Conservation (phyloP, 2,113 vertebrate species). For the Callipepla californica region DNA sequence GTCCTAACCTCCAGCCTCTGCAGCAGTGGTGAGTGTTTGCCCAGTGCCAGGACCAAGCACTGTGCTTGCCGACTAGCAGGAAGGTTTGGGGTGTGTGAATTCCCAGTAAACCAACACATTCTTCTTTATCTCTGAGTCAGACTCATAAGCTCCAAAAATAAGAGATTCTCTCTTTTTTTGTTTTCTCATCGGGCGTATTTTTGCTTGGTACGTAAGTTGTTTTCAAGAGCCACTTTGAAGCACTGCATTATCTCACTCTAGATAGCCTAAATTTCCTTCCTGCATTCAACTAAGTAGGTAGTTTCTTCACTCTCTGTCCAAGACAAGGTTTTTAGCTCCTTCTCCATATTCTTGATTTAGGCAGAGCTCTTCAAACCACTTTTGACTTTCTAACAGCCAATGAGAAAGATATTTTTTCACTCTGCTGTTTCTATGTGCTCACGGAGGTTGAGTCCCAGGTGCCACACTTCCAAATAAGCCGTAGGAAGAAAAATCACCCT, state of each 20-base stretch:
- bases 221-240: neutral
- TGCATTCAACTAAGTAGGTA: neutral
- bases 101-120: neutral
- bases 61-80: neutral
- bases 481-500: neutral
- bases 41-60: fast-evolving
- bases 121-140: neutral
- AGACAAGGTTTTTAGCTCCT: neutral
- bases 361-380: neutral
- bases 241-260: neutral
- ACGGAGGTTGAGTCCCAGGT: neutral
- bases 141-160: neutral
- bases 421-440: neutral
- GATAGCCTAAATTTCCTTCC: neutral
- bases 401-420: neutral
- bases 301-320: neutral
- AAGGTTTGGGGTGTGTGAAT: neutral
- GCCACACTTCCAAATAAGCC: neutral
- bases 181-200: neutral
- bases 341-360: neutral
- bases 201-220: neutral
- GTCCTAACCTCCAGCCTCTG: neutral
- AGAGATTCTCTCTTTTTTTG: neutral
- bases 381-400: neutral
- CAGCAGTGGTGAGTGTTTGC: neutral